Evolutionary conservation across 2,113 vertebrate genomes (phyloP), one percentile per base, ranked within the genome.

Genomic region (Chaetorhynchus papuensis): DNA sequence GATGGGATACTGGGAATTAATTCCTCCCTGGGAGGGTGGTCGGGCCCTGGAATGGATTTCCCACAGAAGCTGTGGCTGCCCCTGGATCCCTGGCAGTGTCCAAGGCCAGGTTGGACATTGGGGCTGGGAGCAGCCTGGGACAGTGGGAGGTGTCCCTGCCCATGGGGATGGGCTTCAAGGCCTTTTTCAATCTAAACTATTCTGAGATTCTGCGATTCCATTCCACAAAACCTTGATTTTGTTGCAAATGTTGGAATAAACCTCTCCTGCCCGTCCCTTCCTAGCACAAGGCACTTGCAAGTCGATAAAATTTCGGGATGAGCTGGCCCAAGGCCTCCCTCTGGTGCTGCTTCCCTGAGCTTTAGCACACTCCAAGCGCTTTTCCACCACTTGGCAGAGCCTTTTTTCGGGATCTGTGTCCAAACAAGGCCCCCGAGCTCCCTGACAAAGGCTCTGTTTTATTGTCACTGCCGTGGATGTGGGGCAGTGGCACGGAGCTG

Each of bases 391-490:
- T 24, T 16, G 2, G 3, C 69, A 54, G 54, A 72, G 64, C 6
- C 11, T 37, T 69, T 66, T n/a, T 39, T 31, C 6, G 23, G 49
- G 20, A 30, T 57, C 9, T 50, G 16, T n/a, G n/a, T 31, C 15
- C 15, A 20, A 59, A 5, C 1, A 7, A 57, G 3, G 50, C 57
- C 83, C 21, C 37, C 15, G 65, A 37, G 63, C 22, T 21, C 28
- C 26, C 8, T 1, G 3, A 41, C 2, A 8, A 49, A 76, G 61
- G 69, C 35, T 80, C 54, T 27, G 17, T 10, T 24, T 24, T 1
- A 14, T 3, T 24, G 69, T 7, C 47, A 1, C 0, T 0, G 21
- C 45, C 7, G 68, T 4, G 63, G 35, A 24, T 1, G 26, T 5
- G 49, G 52, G 52, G 20, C 54, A 31, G 74, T 0, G 45, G 11